A percentile compares a stretch with the other conserved stretches of the same genome.
These are phyloP conservation scores for Pseudanteris insignis DNA, from an alignment of 2,888 invertebrate genomes.

Conservation along the genomic window DNA sequence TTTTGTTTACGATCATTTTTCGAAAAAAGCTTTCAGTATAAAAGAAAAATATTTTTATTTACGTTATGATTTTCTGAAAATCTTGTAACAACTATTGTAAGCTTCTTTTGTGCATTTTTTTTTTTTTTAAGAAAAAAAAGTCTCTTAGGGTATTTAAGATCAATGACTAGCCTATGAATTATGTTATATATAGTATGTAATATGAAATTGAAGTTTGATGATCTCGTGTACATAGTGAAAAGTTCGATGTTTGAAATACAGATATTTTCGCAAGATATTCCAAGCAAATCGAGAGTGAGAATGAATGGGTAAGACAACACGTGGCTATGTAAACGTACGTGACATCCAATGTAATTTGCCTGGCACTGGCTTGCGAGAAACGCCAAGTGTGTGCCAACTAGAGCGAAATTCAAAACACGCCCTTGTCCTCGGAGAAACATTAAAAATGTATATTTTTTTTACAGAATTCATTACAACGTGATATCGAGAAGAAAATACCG, in stretches of 20 bases:
- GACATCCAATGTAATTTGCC: slow-evolving; percentile 43
- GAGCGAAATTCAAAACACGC: slow-evolving; percentile 45
- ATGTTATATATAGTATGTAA: too few species aligned
- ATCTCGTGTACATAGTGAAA: slow-evolving; percentile 18
- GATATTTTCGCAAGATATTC: slow-evolving; percentile 36
- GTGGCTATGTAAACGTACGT: slow-evolving; percentile 43
- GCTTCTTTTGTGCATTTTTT: too few species aligned
- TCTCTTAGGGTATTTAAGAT: neutral
- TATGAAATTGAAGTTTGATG: slow-evolving; percentile 20
- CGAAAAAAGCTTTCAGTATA: too few species aligned
- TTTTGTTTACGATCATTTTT: too few species aligned
- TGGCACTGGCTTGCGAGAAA: slow-evolving; percentile 38
- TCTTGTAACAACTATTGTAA: too few species aligned
- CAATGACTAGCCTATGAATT: too few species aligned
- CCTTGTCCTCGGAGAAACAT: slow-evolving; percentile 37
- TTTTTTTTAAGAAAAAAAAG: too few species aligned
- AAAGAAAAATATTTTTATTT: too few species aligned
- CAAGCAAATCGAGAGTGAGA: slow-evolving; percentile 39
- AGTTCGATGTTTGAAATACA: slow-evolving; percentile 23
- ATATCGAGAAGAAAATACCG: slow-evolving; percentile 10
- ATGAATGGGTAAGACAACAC: slow-evolving; percentile 35
- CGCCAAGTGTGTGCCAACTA: slow-evolving; percentile 43
- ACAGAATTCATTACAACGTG: slow-evolving; percentile 28
- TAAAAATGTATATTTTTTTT: slow-evolving; percentile 43
- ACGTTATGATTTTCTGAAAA: too few species aligned